Base-by-base conservation (phyloP, 2,113 vertebrate genomes). In the Tylochromis polylepis region DNA sequence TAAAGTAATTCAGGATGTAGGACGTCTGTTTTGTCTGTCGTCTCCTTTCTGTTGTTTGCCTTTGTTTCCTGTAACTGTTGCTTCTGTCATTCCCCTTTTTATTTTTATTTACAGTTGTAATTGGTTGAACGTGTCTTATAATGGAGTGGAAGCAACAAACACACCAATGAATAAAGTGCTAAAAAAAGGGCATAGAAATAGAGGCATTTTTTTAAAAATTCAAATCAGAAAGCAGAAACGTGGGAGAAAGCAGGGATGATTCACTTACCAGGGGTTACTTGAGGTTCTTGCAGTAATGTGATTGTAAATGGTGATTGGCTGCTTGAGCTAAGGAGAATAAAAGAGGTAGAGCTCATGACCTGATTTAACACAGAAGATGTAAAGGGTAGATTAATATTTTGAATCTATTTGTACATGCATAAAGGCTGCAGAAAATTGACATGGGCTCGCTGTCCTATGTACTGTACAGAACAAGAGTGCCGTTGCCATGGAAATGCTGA, bases 401-500 rank as follows among this genome's bases (percentile, higher is more conserved):
- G 4, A 72, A 86, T 89, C 29, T 11, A n/a, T 75, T 77, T 75
- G 36, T 78, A 77, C 43, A 41, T 79, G 79, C 84, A 22, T 83
- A 53, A 86, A 84, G 56, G 77, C 72, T 89, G 72, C 65, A 56
- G 53, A 65, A 65, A 86, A 87, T 31, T 46, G 49, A 87, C 91
- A 90, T 27, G 10, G 16, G 62, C 89, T 91, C 11, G 11, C 75
- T 85, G 86, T 87, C 72, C 81, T 81, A 81, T 88, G 83, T 84
- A 85, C 89, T 58, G 78, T 62, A 88, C 84, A 91, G 49, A 81
- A 59, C 72, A 75, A 92, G 87, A 94, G 87, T 84, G 80, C 62
- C 20, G 92, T 95, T 94, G 83, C 91, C 83, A 94, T 94, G 88
- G 94, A 93, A 92, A 94, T 92, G 11, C 79, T 81, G 83, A 94